Base-by-base conservation (phyloP, 2,888 invertebrate genomes). In the Lamproptera curius region DNA sequence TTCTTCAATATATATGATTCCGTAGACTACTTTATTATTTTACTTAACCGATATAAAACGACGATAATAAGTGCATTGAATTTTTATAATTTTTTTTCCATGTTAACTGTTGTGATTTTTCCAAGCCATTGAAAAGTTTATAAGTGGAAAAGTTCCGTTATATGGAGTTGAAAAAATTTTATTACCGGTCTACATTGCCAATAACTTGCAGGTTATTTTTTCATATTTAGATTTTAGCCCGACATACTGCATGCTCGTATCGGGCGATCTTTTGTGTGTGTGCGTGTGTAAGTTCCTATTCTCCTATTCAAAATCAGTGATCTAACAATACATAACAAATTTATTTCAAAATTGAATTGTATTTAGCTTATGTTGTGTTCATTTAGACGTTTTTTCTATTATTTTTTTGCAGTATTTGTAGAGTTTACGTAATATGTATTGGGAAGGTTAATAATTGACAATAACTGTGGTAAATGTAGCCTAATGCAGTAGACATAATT, bases 401-500 rank as follows among this genome's bases (percentile, higher is more conserved):
- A 16, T 31, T 11, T 31, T n/a, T 31, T 31, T 31, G 11, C n/a
- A 11, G 11, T 31, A 11, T 31, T 31, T n/a, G 31, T 31, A 11
- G 31, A n/a, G 31, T 31, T 31, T 31, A 11, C n/a, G n/a, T 31
- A 11, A 31, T 31, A n/a, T 31, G 28, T 31, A 31, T 31, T 31
- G 31, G 11, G 31, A 13, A 31, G 31, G 13, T 31, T 31, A 2
- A 31, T 31, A 2, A 31, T 31, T n/a, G n/a, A 11, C 16, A 26
- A 31, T 33, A 13, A 41, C 33, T 11, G 33, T 41, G 33, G 31
- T 11, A 31, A 26, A 57, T 51, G 28, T 41, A 33, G 54, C 13
- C 31, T 48, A 41, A 31, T 13, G 6, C 1, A 2, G 17, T 36
- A 36, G 36, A 28, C 13, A 39, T 9, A 11, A 16, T 40, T 31